phyloP scores from a whole-genome alignment of 2,888 invertebrate genomes.

The Hypselothyrea guttata region DNA sequence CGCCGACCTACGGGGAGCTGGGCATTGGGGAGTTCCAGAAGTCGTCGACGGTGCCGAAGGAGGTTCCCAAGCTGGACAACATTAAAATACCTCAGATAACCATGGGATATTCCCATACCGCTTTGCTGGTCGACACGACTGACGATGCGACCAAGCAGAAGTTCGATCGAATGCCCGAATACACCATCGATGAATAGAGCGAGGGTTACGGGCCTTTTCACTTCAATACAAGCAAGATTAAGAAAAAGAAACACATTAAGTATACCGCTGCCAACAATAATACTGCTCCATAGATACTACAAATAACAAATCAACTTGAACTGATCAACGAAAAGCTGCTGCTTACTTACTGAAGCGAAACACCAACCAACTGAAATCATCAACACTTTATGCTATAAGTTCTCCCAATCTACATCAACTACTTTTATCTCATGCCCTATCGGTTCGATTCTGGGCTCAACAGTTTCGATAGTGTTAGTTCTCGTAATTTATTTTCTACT shows the following conservation, averaged over 20 bases:
- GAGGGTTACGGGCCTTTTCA: not conserved
- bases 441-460: slow-evolving; percentile 41
- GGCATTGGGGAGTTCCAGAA: slow-evolving; percentile 95
- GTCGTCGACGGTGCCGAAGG: slow-evolving; percentile 93
- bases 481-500: slow-evolving; percentile 54
- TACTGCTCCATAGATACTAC: slow-evolving; percentile 62
- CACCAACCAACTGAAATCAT: slow-evolving; percentile 26
- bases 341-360: slow-evolving; percentile 59
- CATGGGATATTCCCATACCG: slow-evolving; percentile 93
- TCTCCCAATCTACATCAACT: slow-evolving; percentile 24
- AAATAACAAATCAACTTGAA: slow-evolving; percentile 47
- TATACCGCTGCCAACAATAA: slow-evolving; percentile 70
- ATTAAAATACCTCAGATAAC: slow-evolving; percentile 89
- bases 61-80: slow-evolving; percentile 90
- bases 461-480: slow-evolving; percentile 34
- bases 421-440: slow-evolving; percentile 62
- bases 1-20: slow-evolving; percentile 96
- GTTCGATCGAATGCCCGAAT: slow-evolving; percentile 83
- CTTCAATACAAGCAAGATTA: slow-evolving; percentile 24
- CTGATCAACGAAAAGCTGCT: slow-evolving; percentile 74
- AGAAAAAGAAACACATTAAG: slow-evolving; percentile 38
- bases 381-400: slow-evolving; percentile 54
- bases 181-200: slow-evolving; percentile 81
- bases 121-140: slow-evolving; percentile 85
- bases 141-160: slow-evolving; percentile 84